A percentile compares a stretch with the other conserved stretches of the same genome.
These are phyloP conservation scores for Ectemnius lituratus DNA, from an alignment of 2,888 invertebrate genomes.

Conservation along the genomic window DNA sequence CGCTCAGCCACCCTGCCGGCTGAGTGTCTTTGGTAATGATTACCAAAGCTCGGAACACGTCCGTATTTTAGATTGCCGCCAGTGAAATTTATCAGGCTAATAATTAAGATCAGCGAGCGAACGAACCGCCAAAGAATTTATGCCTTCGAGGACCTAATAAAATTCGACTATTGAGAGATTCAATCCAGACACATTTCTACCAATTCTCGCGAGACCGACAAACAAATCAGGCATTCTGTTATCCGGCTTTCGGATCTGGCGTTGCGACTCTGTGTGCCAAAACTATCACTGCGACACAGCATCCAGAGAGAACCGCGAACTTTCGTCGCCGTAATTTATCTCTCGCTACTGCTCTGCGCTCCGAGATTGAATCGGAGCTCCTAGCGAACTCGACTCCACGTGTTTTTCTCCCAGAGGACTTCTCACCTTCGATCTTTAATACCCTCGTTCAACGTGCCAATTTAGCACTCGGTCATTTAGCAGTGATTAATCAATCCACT, in stretches of 20 bases:
- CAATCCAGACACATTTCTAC: neutral
- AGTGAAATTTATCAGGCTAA: conserved; percentile 5
- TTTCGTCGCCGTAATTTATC: conserved; percentile 17
- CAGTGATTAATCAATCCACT: conserved; percentile 36
- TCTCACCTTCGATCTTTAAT: conserved; percentile 5
- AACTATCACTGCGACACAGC: neutral
- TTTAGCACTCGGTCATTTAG: neutral
- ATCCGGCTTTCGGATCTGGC: conserved; percentile 1
- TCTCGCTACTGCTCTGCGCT: neutral
- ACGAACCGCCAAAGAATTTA: conserved; percentile 1
- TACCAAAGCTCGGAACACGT: neutral
- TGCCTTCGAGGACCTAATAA: neutral
- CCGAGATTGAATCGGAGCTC: conserved; percentile 1
- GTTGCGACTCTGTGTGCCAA: neutral
- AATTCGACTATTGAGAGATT: conserved; percentile 11
- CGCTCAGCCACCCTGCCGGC: neutral
- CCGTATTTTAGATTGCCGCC: conserved; percentile 20
- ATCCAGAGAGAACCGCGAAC: neutral
- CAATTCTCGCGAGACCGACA: neutral
- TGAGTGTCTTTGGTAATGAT: neutral
- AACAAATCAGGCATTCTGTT: neutral
- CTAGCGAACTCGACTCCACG: neutral
- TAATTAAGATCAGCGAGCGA: conserved; percentile 21
- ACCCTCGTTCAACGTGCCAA: neutral
- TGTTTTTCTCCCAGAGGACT: neutral